Evolutionary conservation across 1,140 invertebrate species (phyloP).

Genomic region (Tetranychus cinnabarinus): DNA sequence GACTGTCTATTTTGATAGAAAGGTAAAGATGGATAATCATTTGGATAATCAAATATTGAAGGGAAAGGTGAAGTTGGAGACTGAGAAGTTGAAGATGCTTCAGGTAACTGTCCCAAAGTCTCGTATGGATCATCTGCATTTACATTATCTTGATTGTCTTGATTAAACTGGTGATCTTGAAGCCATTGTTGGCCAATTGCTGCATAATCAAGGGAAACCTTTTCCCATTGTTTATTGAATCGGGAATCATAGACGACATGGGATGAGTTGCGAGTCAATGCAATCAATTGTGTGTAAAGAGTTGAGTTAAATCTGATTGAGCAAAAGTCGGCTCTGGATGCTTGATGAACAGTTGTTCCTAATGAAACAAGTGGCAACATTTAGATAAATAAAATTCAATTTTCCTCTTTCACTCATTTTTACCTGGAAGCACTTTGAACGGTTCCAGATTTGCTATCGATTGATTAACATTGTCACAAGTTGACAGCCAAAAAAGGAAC

Average conservation of each 20-base stretch:
- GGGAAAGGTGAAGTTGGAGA: background rate
- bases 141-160: background rate
- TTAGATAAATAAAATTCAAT: conserved; percentile 2
- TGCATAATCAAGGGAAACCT: conserved; percentile 22
- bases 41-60: background rate
- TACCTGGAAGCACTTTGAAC: conserved; percentile 20
- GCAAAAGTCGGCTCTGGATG: conserved; percentile 42
- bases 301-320: conserved; percentile 38
- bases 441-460: background rate
- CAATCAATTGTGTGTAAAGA: conserved; percentile 36
- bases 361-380: background rate
- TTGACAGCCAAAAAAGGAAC: conserved; percentile 45
- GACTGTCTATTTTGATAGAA: background rate
- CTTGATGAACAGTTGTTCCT: conserved; percentile 34
- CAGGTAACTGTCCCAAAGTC: too few relatives aligned
- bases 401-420: conserved; percentile 13
- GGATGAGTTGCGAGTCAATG: conserved; percentile 26
- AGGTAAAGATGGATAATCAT: background rate
- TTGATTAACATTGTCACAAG: conserved; percentile 24
- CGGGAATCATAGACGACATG: conserved; percentile 18
- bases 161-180: conserved; percentile 13
- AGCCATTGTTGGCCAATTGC: conserved; percentile 22
- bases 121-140: background rate
- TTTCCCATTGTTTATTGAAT: conserved; percentile 18
- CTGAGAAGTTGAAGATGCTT: background rate